Evolutionary conservation across 2,113 vertebrate species (phyloP).

Genomic region (Baryphthengus martii): DNA sequence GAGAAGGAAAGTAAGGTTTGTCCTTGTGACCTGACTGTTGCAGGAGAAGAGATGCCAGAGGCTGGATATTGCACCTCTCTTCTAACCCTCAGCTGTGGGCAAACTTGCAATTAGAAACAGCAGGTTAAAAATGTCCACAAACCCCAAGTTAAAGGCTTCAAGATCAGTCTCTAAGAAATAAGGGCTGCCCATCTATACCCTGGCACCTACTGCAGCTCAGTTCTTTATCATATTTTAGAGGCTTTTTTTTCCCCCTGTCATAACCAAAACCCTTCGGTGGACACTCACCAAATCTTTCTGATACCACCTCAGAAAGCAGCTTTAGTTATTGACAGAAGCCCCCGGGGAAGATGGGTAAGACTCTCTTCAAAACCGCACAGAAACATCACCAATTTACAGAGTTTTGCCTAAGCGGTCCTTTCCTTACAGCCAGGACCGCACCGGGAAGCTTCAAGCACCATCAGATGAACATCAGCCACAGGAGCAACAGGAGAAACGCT

Average conservation of each 20-base stretch:
- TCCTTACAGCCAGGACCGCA: background rate
- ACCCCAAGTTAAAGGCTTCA: background rate
- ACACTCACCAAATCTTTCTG: background rate
- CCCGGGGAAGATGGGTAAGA: background rate
- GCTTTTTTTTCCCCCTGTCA: too few relatives aligned
- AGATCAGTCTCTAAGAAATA: background rate
- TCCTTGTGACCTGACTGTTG: background rate
- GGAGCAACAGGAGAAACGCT: background rate
- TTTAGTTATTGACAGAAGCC: background rate
- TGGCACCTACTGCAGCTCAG: background rate
- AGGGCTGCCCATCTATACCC: background rate
- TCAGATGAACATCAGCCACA: background rate
- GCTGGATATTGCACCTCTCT: background rate
- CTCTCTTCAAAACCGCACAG: background rate
- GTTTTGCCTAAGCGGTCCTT: rapidly evolving
- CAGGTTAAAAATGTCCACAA: background rate
- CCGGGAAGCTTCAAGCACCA: background rate
- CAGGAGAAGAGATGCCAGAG: background rate
- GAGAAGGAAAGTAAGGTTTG: background rate
- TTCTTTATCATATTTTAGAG: background rate
- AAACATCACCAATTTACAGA: background rate
- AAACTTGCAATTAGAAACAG: background rate
- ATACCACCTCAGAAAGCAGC: background rate
- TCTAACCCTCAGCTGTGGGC: background rate
- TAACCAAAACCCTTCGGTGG: background rate